These are phyloP conservation scores for Zeugodacus cucurbitae DNA, from an alignment of 1,140 invertebrate genomes.

Conservation along the genomic window DNA sequence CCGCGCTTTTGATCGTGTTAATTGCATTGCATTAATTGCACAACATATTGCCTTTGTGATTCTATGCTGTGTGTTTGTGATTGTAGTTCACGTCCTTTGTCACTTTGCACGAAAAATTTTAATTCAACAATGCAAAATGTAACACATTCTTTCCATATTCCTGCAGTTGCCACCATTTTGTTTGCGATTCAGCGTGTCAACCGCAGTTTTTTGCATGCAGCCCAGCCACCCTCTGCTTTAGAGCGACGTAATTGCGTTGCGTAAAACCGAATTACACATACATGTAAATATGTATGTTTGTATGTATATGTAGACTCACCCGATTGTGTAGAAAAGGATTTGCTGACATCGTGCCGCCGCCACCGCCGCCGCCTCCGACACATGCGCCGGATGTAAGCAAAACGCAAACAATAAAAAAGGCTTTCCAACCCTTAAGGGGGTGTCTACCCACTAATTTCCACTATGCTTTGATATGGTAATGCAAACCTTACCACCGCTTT, in stretches of 20 bases:
- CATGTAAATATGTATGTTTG: neutral
- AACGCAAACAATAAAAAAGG: neutral
- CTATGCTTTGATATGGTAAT: neutral
- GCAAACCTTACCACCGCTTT: neutral
- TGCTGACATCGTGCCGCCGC: neutral
- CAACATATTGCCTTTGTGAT: neutral
- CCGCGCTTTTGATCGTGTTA: slow-evolving; percentile 26
- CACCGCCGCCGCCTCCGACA: neutral
- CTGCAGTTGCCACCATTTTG: too few species aligned
- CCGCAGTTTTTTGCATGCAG: neutral
- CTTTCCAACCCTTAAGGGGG: slow-evolving; percentile 18
- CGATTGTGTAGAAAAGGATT: neutral
- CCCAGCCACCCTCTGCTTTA: neutral
- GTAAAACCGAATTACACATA: neutral
- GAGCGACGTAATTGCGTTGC: neutral
- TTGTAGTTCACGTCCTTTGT: too few species aligned
- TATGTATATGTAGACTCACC: neutral
- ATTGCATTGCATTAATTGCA: slow-evolving; percentile 8
- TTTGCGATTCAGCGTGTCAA: neutral
- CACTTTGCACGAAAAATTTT: too few species aligned
- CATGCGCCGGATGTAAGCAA: slow-evolving; percentile 1
- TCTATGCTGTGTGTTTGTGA: neutral
- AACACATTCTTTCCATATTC: neutral
- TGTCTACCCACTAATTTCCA: neutral
- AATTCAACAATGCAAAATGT: neutral